Conservation (phyloP, 2,797 vertebrate genomes). For the Borostomias antarcticus region DNA sequence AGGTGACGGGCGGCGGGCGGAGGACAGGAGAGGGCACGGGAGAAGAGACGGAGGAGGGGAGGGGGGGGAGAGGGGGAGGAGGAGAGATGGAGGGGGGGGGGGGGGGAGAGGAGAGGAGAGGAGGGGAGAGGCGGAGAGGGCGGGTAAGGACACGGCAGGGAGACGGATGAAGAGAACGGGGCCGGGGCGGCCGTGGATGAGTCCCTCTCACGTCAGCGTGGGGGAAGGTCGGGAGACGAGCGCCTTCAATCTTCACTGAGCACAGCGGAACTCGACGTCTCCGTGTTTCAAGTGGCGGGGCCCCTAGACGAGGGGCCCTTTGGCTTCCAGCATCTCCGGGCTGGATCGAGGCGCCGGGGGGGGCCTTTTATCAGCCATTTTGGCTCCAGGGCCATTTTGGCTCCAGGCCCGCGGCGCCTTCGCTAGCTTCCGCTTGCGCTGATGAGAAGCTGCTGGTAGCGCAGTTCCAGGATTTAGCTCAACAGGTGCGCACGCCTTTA, state of each 20-base stretch:
- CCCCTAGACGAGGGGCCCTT: no score
- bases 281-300: no score
- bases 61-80: background rate
- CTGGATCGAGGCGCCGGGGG: constrained; percentile 5
- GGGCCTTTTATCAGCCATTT: constrained; percentile 53
- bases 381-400: constrained; percentile 44
- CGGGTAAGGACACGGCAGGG: background rate
- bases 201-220: no score
- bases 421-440: constrained; percentile 52
- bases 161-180: background rate
- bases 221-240: no score
- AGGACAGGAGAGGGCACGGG: background rate
- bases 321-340: background rate
- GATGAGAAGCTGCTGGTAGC: constrained; percentile 8
- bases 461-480: constrained; percentile 12
- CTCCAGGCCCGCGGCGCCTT: constrained; percentile 48
- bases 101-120: background rate
- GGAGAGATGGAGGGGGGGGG: background rate
- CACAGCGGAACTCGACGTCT: no score
- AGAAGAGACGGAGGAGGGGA: background rate
- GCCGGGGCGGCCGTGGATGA: no score
- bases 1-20: background rate
- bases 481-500: background rate
- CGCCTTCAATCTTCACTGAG: no score
- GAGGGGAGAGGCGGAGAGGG: background rate